Conservation (phyloP, 2,888 invertebrate species). For the Tenthredo scrophulariae region DNA sequence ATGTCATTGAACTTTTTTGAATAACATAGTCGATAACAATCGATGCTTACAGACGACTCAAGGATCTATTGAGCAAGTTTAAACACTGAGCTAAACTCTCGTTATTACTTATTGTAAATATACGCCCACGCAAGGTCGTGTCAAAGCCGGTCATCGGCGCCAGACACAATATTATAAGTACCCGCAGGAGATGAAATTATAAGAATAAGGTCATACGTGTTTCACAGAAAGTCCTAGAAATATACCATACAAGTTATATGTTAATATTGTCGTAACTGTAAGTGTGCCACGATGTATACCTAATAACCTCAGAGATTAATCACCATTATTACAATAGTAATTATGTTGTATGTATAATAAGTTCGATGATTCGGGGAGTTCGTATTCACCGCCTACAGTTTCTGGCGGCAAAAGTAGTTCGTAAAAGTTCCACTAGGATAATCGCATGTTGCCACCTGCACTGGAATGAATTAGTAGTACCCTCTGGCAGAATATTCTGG, state of each 20-base stretch:
- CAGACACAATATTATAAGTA: not conserved
- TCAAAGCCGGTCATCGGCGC: constrained; percentile 35
- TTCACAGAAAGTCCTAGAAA: not conserved
- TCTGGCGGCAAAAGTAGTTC: constrained; percentile 6
- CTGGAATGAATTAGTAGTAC: not conserved
- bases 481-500: not conserved
- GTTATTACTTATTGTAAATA: constrained; percentile 7
- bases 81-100: not conserved
- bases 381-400: not conserved
- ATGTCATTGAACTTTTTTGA: constrained; percentile 38
- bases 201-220: not conserved
- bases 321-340: not conserved
- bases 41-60: constrained; percentile 18
- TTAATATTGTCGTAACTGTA: not conserved
- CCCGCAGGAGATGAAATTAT: not conserved
- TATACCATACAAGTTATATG: not conserved
- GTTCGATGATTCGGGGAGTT: not conserved
- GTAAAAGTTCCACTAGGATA: not conserved
- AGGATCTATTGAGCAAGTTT: constrained; percentile 29
- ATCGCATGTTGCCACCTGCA: not conserved
- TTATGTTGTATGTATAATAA: not conserved
- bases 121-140: constrained; percentile 33
- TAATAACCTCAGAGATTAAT: not conserved
- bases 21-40: constrained; percentile 33
- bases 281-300: not conserved